A percentile compares a stretch with the other conserved stretches of the same genome.
These are phyloP conservation scores for Palythoa heliodiscus DNA, from an alignment of 92 coral and sea anemone species.

Conservation along the genomic window DNA sequence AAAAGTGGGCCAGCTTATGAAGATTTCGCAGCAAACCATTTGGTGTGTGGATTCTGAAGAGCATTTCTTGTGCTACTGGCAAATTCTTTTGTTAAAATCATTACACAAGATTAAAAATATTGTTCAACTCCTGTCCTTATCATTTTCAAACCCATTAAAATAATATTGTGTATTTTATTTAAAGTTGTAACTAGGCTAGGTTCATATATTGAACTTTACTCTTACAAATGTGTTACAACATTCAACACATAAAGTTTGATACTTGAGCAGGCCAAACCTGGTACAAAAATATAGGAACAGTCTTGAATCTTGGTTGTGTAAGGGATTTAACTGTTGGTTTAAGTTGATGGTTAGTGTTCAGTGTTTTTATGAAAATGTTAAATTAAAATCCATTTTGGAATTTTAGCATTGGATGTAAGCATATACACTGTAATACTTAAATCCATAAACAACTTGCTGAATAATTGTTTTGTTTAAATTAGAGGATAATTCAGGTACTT, in stretches of 20 bases:
- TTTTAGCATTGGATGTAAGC: not conserved
- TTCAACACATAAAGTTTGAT: no score
- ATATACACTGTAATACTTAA: not conserved
- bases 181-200: no score
- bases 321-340: not conserved
- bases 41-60: constrained; percentile 67
- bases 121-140: not conserved
- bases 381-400: not conserved
- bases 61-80: constrained; percentile 8
- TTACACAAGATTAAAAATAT: not conserved
- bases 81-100: not conserved
- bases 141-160: not conserved
- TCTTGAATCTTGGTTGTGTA: not conserved
- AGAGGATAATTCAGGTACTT: no score
- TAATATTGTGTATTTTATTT: not conserved
- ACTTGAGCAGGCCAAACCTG: no score
- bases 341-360: not conserved
- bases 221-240: no score
- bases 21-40: constrained; percentile 69
- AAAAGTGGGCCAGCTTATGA: constrained; percentile 50
- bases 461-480: no score
- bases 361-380: constrained; percentile 1
- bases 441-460: not conserved
- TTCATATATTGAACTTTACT: no score
- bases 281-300: not conserved